phyloP scores from a whole-genome alignment of 92 coral and sea anemone species.

The Epizoanthus fatuus region DNA sequence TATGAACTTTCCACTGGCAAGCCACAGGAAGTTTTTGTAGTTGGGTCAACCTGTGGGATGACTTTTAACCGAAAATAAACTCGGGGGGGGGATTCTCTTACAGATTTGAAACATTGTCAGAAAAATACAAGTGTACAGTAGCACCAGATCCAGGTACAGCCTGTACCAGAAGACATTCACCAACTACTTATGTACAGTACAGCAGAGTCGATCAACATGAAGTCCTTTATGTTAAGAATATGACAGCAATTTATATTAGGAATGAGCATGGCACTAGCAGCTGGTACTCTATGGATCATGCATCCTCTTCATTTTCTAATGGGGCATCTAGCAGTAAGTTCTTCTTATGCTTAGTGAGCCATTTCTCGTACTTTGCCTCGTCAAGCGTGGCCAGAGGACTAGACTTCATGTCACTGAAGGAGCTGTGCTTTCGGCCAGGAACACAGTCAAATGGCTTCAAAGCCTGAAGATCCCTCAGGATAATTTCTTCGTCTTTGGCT shows the following conservation, averaged over 20 bases:
- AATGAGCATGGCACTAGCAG: not conserved
- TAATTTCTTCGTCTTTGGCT: constrained; percentile 48
- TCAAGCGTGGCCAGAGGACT: constrained; percentile 4
- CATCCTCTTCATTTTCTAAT: constrained; percentile 39
- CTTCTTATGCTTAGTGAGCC: constrained; percentile 41
- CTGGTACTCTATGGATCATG: not conserved
- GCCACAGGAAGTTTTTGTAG: too few species aligned
- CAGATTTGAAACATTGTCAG: too few species aligned
- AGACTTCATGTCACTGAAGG: not conserved
- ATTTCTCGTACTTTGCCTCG: not conserved
- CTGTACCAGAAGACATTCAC: too few species aligned
- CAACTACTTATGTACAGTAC: too few species aligned
- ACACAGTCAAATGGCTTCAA: constrained; percentile 40
- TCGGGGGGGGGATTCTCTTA: too few species aligned
- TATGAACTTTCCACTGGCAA: too few species aligned
- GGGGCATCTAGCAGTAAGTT: constrained; percentile 53
- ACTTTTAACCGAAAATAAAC: too few species aligned
- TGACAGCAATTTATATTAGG: not conserved
- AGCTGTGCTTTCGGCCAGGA: constrained; percentile 28
- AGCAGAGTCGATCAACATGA: too few species aligned
- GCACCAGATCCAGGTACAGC: too few species aligned
- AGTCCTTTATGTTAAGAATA: too few species aligned
- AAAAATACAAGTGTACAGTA: too few species aligned
- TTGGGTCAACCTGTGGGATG: too few species aligned
- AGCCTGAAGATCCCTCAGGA: constrained; percentile 43